phyloP scores from a whole-genome alignment of 2,888 invertebrate genomes.

The Fabriciana adippe region DNA sequence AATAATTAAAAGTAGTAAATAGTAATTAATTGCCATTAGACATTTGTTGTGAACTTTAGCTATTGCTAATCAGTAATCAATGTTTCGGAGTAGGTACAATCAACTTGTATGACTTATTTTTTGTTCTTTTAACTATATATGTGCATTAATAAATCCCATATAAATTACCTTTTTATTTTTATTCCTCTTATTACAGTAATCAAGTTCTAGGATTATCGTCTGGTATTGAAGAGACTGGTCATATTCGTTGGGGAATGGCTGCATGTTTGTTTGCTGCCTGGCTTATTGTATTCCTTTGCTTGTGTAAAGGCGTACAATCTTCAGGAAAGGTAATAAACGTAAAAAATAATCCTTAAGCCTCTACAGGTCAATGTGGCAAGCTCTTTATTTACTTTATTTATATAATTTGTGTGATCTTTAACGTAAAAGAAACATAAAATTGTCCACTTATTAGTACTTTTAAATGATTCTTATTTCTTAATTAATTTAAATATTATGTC shows the following conservation, averaged over 20 bases:
- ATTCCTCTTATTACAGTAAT: constrained; percentile 65
- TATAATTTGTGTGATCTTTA: no score
- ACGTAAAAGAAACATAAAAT: no score
- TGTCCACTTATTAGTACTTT: no score
- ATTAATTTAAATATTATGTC: no score
- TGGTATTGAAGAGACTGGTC: constrained; percentile 88
- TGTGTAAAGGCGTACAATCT: constrained; percentile 90
- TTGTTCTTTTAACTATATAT: no score
- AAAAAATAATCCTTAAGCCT: not conserved
- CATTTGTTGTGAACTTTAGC: no score
- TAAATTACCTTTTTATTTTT: not conserved
- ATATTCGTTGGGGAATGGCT: constrained; percentile 86
- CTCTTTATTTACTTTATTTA: constrained; percentile 2
- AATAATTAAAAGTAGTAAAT: no score
- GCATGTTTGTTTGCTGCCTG: constrained; percentile 89
- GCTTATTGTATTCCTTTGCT: constrained; percentile 89
- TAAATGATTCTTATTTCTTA: no score
- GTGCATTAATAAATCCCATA: not conserved
- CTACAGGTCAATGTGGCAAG: not conserved
- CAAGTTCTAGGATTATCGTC: constrained; percentile 86
- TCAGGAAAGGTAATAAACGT: constrained; percentile 84
- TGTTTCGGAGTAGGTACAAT: no score
- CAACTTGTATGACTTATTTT: not conserved
- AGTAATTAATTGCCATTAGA: no score
- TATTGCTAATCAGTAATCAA: no score